These are phyloP conservation scores for Listronotus oregonensis DNA, from an alignment of 1,140 invertebrate species.

Conservation along the genomic window DNA sequence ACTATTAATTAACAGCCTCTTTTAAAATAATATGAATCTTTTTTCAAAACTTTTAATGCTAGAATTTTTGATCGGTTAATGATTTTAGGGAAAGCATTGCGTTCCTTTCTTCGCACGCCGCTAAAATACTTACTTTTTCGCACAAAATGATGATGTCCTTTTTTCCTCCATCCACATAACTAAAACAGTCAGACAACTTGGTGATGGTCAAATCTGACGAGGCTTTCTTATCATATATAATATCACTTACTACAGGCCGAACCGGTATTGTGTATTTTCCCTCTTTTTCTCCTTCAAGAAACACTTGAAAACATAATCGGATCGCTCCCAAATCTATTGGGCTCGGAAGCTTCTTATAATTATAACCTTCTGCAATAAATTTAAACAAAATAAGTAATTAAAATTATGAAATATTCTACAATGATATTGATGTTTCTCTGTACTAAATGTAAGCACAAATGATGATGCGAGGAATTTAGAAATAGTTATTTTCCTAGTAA, in stretches of 20 bases:
- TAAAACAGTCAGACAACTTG: constrained; percentile 83
- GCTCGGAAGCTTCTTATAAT: constrained; percentile 78
- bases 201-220: constrained; percentile 90
- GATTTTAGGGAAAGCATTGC: too few species aligned
- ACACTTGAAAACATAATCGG: constrained; percentile 94
- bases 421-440: too few species aligned
- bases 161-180: constrained; percentile 79
- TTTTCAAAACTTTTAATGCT: too few species aligned
- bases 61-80: too few species aligned
- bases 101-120: too few species aligned
- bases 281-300: constrained; percentile 71
- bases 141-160: constrained; percentile 90
- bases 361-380: constrained; percentile 77
- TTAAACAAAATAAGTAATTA: background rate
- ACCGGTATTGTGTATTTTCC: constrained; percentile 82
- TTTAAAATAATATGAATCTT: too few species aligned
- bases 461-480: too few species aligned
- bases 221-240: constrained; percentile 96
- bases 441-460: too few species aligned
- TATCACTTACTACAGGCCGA: constrained; percentile 83
- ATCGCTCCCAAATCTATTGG: constrained; percentile 93
- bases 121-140: constrained; percentile 77
- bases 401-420: background rate
- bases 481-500: too few species aligned
- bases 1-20: too few species aligned